Evolutionary conservation across 2,888 invertebrate genomes (phyloP).

Genomic region (Caenorhabditis afra): DNA sequence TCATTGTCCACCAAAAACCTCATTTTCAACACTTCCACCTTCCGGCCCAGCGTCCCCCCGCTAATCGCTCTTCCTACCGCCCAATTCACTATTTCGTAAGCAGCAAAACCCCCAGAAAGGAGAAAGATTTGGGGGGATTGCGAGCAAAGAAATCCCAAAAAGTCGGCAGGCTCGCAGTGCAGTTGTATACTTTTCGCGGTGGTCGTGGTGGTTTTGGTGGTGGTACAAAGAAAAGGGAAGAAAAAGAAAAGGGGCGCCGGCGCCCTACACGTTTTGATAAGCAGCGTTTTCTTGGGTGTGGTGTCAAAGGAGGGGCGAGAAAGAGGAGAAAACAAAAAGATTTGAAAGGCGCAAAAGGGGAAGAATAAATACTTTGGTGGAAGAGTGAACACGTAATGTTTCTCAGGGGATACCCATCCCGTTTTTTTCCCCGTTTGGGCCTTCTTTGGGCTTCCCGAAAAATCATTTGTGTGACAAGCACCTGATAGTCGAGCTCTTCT

Average conservation of each 20-base stretch:
- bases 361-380: slow-evolving; percentile 57
- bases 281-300: slow-evolving; percentile 42
- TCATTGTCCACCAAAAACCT: slow-evolving; percentile 51
- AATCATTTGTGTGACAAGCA: slow-evolving; percentile 41
- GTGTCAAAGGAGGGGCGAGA: slow-evolving; percentile 43
- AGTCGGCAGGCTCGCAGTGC: not conserved
- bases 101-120: slow-evolving; percentile 4
- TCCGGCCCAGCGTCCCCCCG: slow-evolving; percentile 21
- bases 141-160: too few species aligned
- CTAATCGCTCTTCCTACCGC: slow-evolving; percentile 45
- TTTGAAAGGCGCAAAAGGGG: slow-evolving; percentile 38
- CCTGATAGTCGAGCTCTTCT: slow-evolving; percentile 31
- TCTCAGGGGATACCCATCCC: slow-evolving; percentile 49
- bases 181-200: slow-evolving; percentile 34
- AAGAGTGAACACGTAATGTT: slow-evolving; percentile 62
- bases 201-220: slow-evolving; percentile 14
- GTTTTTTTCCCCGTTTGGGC: too few species aligned
- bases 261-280: slow-evolving; percentile 54
- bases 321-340: slow-evolving; percentile 50
- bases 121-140: slow-evolving; percentile 22
- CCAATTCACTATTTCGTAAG: slow-evolving; percentile 15
- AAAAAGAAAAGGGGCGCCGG: slow-evolving; percentile 4
- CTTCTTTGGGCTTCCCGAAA: not conserved
- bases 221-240: slow-evolving; percentile 15
- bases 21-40: slow-evolving; percentile 49